Percentiles rank a stretch among this genome's conserved stretches.
These are phyloP conservation scores for Agelastica alni DNA, from an alignment of 2,888 invertebrate genomes.

Conservation along the genomic window DNA sequence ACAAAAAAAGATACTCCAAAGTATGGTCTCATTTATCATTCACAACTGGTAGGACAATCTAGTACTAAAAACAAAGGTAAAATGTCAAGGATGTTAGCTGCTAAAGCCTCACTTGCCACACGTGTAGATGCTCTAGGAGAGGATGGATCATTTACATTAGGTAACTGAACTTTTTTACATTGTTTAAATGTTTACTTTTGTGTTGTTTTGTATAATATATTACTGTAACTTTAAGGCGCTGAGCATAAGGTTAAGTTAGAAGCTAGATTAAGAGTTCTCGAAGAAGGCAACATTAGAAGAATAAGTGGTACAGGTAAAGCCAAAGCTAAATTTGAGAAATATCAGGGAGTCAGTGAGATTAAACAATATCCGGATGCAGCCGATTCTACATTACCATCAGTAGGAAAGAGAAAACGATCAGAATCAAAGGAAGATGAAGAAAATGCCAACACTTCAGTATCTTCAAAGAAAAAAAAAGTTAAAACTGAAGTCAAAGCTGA, in stretches of 20 bases:
- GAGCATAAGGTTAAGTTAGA: constrained; percentile 91
- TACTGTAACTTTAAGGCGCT: too few relatives aligned
- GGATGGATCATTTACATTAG: constrained; percentile 79
- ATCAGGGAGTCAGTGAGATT: too few relatives aligned
- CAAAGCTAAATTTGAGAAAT: constrained; percentile 90
- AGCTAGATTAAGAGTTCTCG: constrained; percentile 74
- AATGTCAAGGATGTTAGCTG: constrained; percentile 94
- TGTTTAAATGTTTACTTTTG: too few relatives aligned
- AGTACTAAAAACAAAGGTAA: constrained; percentile 91
- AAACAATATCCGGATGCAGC: too few relatives aligned
- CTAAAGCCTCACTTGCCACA: constrained; percentile 91
- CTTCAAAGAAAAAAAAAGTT: constrained; percentile 25
- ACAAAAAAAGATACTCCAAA: constrained; percentile 98
- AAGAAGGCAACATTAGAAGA: constrained; percentile 80
- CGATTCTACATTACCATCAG: constrained; percentile 77
- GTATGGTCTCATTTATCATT: constrained; percentile 97
- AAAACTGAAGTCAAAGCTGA: too few relatives aligned
- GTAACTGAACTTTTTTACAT: too few relatives aligned
- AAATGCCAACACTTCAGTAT: constrained; percentile 11
- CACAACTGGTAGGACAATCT: constrained; percentile 88
- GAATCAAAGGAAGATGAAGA: too few relatives aligned
- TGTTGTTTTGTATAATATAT: too few relatives aligned
- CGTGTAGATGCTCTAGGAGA: constrained; percentile 97
- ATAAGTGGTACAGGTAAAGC: constrained; percentile 89
- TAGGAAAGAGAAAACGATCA: constrained; percentile 64